Conservation (phyloP, 2,113 vertebrate species). For the Colius striatus region DNA sequence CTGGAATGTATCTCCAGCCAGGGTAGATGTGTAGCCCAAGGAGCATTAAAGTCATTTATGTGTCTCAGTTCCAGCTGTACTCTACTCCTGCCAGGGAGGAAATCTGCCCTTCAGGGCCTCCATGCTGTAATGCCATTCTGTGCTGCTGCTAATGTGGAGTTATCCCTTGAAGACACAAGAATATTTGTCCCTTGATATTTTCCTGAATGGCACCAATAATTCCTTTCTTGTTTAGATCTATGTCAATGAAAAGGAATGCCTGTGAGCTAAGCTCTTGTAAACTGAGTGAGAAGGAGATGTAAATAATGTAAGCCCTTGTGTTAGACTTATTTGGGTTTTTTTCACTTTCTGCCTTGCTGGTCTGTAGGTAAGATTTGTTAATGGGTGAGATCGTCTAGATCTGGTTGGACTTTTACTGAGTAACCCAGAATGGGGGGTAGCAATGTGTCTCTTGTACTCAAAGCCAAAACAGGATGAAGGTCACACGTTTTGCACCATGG, state of each 20-base stretch:
- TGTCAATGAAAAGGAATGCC: neutral
- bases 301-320: neutral
- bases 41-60: neutral
- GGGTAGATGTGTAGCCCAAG: neutral
- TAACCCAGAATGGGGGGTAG: neutral
- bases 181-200: neutral
- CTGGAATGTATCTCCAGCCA: neutral
- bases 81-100: neutral
- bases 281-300: neutral
- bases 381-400: neutral
- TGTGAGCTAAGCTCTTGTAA: neutral
- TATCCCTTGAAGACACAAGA: neutral
- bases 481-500: neutral
- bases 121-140: conserved; percentile 1
- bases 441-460: neutral
- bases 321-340: neutral
- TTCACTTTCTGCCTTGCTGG: neutral
- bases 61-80: rapidly evolving
- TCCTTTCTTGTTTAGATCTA: conserved; percentile 7
- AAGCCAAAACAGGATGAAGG: neutral
- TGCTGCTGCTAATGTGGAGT: neutral
- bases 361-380: neutral
- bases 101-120: conserved; percentile 22
- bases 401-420: neutral
- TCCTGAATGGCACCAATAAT: neutral